phyloP scores from a whole-genome alignment of 2,113 vertebrate species.

The Pontoporia blainvillei region DNA sequence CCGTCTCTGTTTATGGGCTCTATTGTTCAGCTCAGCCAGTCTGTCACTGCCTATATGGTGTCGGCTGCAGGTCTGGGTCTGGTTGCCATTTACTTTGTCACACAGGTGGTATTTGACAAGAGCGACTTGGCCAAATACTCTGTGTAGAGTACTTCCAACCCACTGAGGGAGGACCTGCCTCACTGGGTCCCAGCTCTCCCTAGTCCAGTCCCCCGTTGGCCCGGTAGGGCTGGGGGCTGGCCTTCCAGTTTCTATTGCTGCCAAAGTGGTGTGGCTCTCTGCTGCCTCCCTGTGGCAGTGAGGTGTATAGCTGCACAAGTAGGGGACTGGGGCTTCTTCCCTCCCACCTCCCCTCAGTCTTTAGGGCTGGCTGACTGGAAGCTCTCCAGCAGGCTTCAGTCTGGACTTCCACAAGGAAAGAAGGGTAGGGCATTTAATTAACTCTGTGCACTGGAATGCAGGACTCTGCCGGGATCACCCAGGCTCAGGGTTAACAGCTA shows the following conservation, averaged over 20 bases:
- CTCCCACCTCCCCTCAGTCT: too few relatives aligned
- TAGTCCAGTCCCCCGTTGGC: not conserved
- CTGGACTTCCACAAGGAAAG: not conserved
- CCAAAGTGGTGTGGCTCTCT: conserved; percentile 34
- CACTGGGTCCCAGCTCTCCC: not conserved
- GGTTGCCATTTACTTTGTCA: conserved; percentile 87
- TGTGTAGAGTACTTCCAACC: conserved; percentile 28
- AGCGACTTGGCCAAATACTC: conserved; percentile 81
- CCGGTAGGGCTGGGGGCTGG: not conserved
- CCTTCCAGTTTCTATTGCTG: not conserved
- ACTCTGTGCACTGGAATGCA: conserved; percentile 35
- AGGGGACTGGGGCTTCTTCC: not conserved
- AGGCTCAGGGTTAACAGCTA: not conserved
- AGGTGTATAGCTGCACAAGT: not conserved
- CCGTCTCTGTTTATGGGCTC: conserved; percentile 88
- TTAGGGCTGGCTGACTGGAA: not conserved
- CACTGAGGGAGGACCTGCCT: not conserved
- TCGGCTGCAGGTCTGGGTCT: conserved; percentile 83
- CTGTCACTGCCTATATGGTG: conserved; percentile 88
- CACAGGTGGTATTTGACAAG: conserved; percentile 86
- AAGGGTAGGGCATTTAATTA: not conserved
- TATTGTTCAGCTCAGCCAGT: conserved; percentile 87
- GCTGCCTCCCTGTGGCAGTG: not conserved
- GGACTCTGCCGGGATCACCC: not conserved
- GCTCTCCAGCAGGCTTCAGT: not conserved